Evolutionary conservation across 2,113 vertebrate genomes (phyloP), one percentile per base, ranked within the genome.

Genomic region (Tenebrosternarchus preto): DNA sequence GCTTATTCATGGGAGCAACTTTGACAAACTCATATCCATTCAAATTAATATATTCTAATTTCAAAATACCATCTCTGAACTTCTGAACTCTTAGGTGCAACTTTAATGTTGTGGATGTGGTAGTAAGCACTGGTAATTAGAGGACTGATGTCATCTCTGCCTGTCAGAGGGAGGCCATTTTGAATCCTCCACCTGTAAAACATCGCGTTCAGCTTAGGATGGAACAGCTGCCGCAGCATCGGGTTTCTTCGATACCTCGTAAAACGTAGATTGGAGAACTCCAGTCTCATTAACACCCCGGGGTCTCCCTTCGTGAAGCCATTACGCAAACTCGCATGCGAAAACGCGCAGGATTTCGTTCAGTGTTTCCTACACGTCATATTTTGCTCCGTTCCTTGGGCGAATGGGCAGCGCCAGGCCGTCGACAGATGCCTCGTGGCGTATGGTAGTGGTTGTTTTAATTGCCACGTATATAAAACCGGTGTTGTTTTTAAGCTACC

Each of bases 401-500:
- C 85, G n/a, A 83, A 66, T 68, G 69, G 64, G 4, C 43, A 1
- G 27, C 61, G 84, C 79, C 83, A 87, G 71, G 53, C 80, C 22
- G 56, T 77, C 73, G 66, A 75, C 71, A 78, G 76, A 78, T 73
- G 77, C 80, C 81, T 78, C 50, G 50, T 77, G 61, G 76, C 57
- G 80, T 75, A 85, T 31, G 84, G 77, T 84, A 80, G 83, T 77
- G 82, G 77, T 85, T 82, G 85, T 82, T 86, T 90, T 89, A 87
- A 87, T 83, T 70, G 85, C 73, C 19, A 39, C 53, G 77, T 82
- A 83, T 79, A 87, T 91, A 88, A 91, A 86, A 61, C 29, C 76
- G 80, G 66, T 81, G 83, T 86, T 88, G 75, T 85, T 88, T 86
- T 74, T 85, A 59, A 79, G 87, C 85, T 88, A 86, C 85, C 68